These are phyloP conservation scores for Ptilorrhoa leucosticta DNA, from an alignment of 2,113 vertebrate genomes.

Conservation along the genomic window DNA sequence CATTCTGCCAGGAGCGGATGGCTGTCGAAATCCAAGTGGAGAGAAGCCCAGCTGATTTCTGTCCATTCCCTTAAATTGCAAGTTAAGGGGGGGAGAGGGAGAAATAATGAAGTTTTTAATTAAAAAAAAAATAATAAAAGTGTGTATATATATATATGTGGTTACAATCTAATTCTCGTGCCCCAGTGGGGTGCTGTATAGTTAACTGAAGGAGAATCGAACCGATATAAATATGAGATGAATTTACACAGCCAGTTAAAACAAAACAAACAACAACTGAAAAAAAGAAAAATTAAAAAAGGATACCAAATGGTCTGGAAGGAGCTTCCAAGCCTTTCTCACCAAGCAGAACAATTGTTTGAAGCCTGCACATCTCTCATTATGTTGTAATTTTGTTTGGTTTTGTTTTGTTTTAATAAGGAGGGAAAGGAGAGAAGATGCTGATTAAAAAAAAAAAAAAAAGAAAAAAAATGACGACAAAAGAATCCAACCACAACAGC, in stretches of 20 bases:
- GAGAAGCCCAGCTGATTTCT: slow-evolving; percentile 21
- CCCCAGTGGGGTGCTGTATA: slow-evolving; percentile 77
- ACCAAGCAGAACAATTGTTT: slow-evolving; percentile 48
- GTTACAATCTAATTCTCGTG: slow-evolving; percentile 70
- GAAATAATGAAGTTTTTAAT: slow-evolving; percentile 73
- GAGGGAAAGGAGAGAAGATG: slow-evolving; percentile 38
- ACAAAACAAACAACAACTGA: slow-evolving; percentile 10
- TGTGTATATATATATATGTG: slow-evolving; percentile 66
- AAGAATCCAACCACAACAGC: background rate
- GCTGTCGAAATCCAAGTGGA: slow-evolving; percentile 2
- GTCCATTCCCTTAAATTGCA: slow-evolving; percentile 48
- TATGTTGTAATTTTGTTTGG: slow-evolving; percentile 52
- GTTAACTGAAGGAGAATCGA: slow-evolving; percentile 63
- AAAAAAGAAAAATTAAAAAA: background rate
- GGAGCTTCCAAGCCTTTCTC: slow-evolving; percentile 41
- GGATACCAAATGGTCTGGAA: slow-evolving; percentile 49
- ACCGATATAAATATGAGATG: slow-evolving; percentile 41
- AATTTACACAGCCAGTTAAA: slow-evolving; percentile 57
- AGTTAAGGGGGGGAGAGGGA: slow-evolving; percentile 47
- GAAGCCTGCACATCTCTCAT: slow-evolving; percentile 51
- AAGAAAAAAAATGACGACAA: background rate
- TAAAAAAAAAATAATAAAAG: slow-evolving; percentile 52
- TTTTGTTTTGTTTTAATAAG: slow-evolving; percentile 53
- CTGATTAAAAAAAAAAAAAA: background rate
- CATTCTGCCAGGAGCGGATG: background rate